These are phyloP conservation scores for Temnothorax unifasciatus DNA, from an alignment of 2,888 invertebrate species.

Conservation along the genomic window DNA sequence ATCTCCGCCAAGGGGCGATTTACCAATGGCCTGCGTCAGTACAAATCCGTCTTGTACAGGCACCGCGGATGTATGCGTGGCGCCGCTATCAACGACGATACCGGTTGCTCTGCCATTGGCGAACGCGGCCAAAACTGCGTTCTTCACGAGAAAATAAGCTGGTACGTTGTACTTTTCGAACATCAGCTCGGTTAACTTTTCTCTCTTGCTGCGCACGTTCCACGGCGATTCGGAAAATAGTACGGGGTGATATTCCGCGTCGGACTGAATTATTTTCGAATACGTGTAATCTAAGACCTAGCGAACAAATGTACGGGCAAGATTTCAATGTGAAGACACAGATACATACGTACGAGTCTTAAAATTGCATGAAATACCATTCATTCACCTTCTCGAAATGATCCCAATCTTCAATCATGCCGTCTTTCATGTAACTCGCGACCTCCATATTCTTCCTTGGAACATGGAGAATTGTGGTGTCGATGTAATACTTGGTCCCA, in stretches of 20 bases:
- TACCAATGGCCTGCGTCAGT: constrained; percentile 97
- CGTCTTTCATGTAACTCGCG: constrained; percentile 97
- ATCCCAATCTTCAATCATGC: constrained; percentile 99
- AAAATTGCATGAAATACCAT: neutral
- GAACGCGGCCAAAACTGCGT: constrained; percentile 98
- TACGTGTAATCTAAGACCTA: constrained; percentile 95
- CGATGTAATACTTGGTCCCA: constrained; percentile 93
- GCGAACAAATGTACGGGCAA: constrained; percentile 3
- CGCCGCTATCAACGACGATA: constrained; percentile 97
- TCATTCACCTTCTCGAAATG: constrained; percentile 95
- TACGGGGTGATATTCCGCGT: constrained; percentile 98
- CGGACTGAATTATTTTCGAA: constrained; percentile 96
- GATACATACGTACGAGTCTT: neutral
- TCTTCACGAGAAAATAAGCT: constrained; percentile 99
- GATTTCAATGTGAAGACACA: neutral
- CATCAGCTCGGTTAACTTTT: constrained; percentile 98
- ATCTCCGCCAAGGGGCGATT: constrained; percentile 98
- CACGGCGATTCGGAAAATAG: constrained; percentile 99
- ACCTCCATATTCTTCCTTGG: constrained; percentile 96
- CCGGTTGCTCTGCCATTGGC: constrained; percentile 97
- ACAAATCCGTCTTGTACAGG: constrained; percentile 99
- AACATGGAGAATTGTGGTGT: constrained; percentile 96
- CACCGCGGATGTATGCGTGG: constrained; percentile 98
- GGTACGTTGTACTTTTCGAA: constrained; percentile 99
- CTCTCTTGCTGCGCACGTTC: constrained; percentile 97